Conservation (phyloP, 2,113 vertebrate species). For the Coreoperca whiteheadi region DNA sequence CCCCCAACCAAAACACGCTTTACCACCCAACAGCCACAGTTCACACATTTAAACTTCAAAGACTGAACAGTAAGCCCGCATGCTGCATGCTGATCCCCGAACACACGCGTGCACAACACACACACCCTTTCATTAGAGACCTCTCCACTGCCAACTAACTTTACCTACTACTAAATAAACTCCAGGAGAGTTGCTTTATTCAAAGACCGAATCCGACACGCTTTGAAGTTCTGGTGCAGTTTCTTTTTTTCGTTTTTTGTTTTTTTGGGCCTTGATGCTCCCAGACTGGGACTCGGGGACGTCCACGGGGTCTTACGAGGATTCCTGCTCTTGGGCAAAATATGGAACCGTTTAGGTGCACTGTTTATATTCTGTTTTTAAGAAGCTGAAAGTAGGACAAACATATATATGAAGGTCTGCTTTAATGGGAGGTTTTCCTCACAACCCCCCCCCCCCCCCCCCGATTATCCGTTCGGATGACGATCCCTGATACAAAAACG, state of each 20-base stretch:
- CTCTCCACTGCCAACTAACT: slow-evolving; percentile 11
- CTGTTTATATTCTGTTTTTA: not conserved
- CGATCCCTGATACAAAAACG: not conserved
- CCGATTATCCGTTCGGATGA: not conserved
- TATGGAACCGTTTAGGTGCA: not conserved
- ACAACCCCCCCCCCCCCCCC: too few species aligned
- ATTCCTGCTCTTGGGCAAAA: not conserved
- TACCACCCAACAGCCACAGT: not conserved
- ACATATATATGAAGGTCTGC: not conserved
- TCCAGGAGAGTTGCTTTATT: slow-evolving; percentile 12
- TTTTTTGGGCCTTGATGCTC: not conserved
- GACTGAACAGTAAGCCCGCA: not conserved
- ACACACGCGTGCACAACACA: slow-evolving; percentile 23
- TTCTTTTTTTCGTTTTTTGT: too few species aligned
- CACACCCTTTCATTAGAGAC: slow-evolving; percentile 21
- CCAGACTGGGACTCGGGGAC: slow-evolving; percentile 4
- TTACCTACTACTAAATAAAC: slow-evolving; percentile 21
- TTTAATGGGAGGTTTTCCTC: not conserved
- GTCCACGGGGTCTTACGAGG: not conserved
- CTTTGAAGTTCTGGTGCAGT: slow-evolving; percentile 27
- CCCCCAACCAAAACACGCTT: slow-evolving; percentile 15
- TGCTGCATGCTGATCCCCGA: not conserved
- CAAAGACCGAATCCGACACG: not conserved
- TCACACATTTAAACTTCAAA: slow-evolving; percentile 44
- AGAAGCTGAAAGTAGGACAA: not conserved